Evolutionary conservation across 1,140 invertebrate species (phyloP).

Genomic region (Anastrepha ludens): DNA sequence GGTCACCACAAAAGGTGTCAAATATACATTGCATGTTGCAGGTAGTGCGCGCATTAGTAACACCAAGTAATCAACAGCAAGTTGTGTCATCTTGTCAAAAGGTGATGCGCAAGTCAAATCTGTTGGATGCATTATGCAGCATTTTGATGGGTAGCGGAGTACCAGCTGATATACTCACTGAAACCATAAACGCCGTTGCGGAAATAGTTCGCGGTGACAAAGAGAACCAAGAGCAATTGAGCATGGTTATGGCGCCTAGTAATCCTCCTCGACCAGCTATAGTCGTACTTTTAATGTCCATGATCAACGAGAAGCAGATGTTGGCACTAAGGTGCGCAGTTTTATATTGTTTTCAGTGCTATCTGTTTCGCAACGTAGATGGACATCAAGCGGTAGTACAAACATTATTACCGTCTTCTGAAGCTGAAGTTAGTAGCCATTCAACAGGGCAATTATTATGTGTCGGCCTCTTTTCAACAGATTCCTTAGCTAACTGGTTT

Average conservation of each 20-base stretch:
- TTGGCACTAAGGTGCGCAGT: conserved; percentile 94
- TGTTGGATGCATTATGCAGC: conserved; percentile 88
- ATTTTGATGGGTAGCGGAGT: conserved; percentile 97
- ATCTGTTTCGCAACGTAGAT: conserved; percentile 94
- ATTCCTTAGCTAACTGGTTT: conserved; percentile 98
- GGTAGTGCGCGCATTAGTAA: conserved; percentile 91
- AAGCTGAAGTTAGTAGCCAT: conserved; percentile 81
- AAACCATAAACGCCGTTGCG: conserved; percentile 96
- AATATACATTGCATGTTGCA: conserved; percentile 95
- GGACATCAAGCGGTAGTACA: conserved; percentile 91
- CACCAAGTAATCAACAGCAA: conserved; percentile 88
- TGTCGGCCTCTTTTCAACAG: conserved; percentile 92
- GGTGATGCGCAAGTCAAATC: conserved; percentile 88
- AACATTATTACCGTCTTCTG: conserved; percentile 90
- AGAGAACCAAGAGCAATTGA: conserved; percentile 94
- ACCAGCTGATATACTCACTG: conserved; percentile 95
- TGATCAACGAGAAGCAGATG: conserved; percentile 99
- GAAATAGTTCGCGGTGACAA: conserved; percentile 95
- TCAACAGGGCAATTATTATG: conserved; percentile 94
- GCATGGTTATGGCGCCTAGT: conserved; percentile 92
- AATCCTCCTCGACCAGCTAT: conserved; percentile 94
- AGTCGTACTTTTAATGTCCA: conserved; percentile 96
- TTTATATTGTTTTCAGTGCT: conserved; percentile 98
- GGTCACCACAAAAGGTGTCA: conserved; percentile 95
- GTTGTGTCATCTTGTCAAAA: conserved; percentile 89